phyloP scores from a whole-genome alignment of 2,797 vertebrate species.

The Crenuchus spilurus region DNA sequence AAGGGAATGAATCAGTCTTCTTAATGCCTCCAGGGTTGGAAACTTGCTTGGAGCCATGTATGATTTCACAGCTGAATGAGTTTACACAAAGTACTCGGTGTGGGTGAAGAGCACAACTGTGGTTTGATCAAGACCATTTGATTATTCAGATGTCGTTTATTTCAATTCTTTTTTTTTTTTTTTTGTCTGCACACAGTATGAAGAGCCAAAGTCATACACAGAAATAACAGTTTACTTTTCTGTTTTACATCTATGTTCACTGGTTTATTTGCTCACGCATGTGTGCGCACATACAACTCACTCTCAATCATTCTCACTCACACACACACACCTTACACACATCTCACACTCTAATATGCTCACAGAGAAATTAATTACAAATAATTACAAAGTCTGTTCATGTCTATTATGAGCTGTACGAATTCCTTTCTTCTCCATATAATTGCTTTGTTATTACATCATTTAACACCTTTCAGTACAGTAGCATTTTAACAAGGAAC shows the following conservation, averaged over 20 bases:
- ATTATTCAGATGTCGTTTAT: constrained; percentile 51
- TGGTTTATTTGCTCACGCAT: constrained; percentile 5
- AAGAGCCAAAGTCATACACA: constrained; percentile 50
- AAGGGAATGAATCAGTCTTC: neutral
- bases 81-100: neutral
- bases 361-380: constrained; percentile 48
- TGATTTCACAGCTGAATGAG: neutral
- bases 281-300: neutral
- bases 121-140: constrained; percentile 8
- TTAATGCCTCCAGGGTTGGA: neutral
- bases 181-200: constrained; percentile 51
- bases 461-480: constrained; percentile 31
- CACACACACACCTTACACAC: constrained; percentile 13
- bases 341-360: constrained; percentile 5
- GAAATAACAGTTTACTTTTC: constrained; percentile 49
- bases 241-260: constrained; percentile 40
- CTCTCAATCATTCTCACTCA: constrained; percentile 8
- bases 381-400: constrained; percentile 36
- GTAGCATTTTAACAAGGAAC: constrained; percentile 24
- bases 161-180: constrained; percentile 45
- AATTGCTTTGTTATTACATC: constrained; percentile 28
- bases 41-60: neutral
- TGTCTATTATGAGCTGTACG: constrained; percentile 24
- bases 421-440: constrained; percentile 4
- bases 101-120: neutral